Conservation (phyloP, 2,797 vertebrate species). For the Vespertilio murinus region DNA sequence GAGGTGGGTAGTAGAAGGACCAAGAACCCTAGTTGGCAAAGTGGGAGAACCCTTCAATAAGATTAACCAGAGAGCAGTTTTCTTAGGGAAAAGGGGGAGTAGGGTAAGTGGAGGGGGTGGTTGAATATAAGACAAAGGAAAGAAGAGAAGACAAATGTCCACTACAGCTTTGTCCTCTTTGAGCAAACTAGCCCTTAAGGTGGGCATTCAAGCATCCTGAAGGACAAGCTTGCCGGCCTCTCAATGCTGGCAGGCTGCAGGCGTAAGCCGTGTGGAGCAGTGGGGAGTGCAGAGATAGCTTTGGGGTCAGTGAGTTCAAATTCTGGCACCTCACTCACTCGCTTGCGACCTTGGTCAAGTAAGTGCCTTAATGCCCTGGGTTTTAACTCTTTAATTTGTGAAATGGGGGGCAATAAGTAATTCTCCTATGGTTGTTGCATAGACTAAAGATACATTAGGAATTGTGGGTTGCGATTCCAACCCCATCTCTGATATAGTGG, state of each 20-base stretch:
- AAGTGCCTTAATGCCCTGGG: background rate
- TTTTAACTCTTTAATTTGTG: background rate
- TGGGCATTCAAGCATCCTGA: background rate
- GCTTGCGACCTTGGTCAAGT: background rate
- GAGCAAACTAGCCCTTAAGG: background rate
- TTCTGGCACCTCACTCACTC: background rate
- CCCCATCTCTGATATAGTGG: background rate
- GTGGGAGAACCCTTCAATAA: background rate
- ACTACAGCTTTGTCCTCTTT: background rate
- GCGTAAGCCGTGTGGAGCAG: background rate
- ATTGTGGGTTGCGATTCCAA: background rate
- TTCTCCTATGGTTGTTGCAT: background rate
- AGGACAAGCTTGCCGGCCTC: background rate
- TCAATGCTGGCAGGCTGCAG: background rate
- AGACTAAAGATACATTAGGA: background rate
- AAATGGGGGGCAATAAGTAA: background rate
- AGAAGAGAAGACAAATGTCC: background rate
- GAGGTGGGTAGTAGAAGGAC: background rate
- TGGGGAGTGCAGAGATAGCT: background rate
- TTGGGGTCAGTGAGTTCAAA: background rate
- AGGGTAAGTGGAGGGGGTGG: rapidly evolving
- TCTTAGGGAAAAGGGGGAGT: background rate
- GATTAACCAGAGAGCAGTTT: background rate
- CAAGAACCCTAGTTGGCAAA: background rate
- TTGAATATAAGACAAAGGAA: background rate